phyloP scores from a whole-genome alignment of 2,113 vertebrate species.

The Platichthys flesus region DNA sequence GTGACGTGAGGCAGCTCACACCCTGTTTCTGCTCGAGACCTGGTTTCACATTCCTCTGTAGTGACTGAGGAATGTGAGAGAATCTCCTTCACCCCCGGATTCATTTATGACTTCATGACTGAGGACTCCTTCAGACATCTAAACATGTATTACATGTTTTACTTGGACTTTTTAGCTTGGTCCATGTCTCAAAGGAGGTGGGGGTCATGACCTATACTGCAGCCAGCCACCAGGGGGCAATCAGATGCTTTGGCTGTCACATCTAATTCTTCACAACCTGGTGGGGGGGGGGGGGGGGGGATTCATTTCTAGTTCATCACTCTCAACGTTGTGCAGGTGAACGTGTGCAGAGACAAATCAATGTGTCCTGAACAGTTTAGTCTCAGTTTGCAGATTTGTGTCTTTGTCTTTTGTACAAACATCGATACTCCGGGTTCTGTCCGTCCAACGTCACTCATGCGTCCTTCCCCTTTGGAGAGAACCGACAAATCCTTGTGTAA shows the following conservation, averaged over 20 bases:
- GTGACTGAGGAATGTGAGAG: neutral
- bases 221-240: too few relatives aligned
- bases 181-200: too few relatives aligned
- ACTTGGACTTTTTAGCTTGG: too few relatives aligned
- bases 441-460: neutral
- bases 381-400: too few relatives aligned
- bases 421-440: neutral
- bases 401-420: neutral
- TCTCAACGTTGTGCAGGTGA: neutral
- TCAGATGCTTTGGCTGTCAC: too few relatives aligned
- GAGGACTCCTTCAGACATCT: too few relatives aligned
- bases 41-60: conserved; percentile 47
- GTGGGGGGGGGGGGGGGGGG: neutral
- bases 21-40: conserved; percentile 16
- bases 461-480: neutral
- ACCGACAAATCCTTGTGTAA: conserved; percentile 37
- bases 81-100: conserved; percentile 27
- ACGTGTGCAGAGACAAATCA: too few relatives aligned
- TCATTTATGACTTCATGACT: neutral
- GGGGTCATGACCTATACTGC: too few relatives aligned
- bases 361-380: too few relatives aligned
- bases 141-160: too few relatives aligned
- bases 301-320: too few relatives aligned
- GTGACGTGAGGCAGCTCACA: conserved; percentile 25
- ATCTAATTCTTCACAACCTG: too few relatives aligned